Base-by-base conservation (phyloP, 2,888 invertebrate species). In the Doris montereyensis region DNA sequence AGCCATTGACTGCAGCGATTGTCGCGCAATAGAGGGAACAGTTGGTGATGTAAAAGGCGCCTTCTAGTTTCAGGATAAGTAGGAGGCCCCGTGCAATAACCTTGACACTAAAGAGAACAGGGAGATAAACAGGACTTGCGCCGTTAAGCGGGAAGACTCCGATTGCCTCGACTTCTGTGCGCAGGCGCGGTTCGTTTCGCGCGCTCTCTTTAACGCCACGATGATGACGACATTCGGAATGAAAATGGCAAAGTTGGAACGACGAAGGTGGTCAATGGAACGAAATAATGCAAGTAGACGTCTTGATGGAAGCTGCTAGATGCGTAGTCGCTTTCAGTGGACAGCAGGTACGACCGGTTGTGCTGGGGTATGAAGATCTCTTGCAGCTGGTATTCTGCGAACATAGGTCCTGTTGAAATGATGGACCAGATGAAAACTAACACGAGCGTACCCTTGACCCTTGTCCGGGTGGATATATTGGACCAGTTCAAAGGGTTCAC, bases 101-200 rank as follows among this genome's bases (percentile, higher is more conserved):
- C 76, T 24, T 4, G 76, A 76, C 24, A 41, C 24, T 17, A 76
- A 52, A 4, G 76, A 68, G n/a, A 67, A 4, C 2, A 34, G 8
- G 2, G 76, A 76, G 30, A 76, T 76, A 52, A 67, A 34, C 10
- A 76, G 1, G n/a, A 76, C 76, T 26, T 76, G 76, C 10, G 76
- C 76, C 10, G 76, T 76, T 30, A 76, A 68, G n/a, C 68, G 30
- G 28, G 35, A 10, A 10, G 52, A 58, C 17, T 4, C 3, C 5
- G 2, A 26, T 26, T 13, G 2, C 21, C 24, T 1, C 10, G 5
- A 3, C 3, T 2, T 21, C 3, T 1, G 5, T 26, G 5, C 2
- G 2, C 24, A 24, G 13, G 67, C 21, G 24, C 67, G 21, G 2
- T 21, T 3, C 21, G 24, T 13, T 3, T 26, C 5, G 24, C 13